These are phyloP conservation scores for Syrista parreyssii DNA, from an alignment of 2,888 invertebrate species.

Conservation along the genomic window DNA sequence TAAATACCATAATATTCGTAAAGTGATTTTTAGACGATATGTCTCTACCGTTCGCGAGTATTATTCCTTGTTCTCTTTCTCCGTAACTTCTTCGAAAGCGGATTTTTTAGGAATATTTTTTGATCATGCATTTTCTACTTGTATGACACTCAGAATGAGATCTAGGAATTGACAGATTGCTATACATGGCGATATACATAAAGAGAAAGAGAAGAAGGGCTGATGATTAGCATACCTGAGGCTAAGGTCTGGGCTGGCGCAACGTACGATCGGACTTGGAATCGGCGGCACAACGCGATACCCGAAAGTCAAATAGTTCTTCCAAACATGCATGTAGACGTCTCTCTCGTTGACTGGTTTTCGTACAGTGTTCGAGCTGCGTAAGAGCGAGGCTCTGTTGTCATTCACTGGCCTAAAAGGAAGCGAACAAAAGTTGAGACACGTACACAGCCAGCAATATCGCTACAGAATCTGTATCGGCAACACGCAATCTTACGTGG, in stretches of 20 bases:
- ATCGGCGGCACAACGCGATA: constrained; percentile 96
- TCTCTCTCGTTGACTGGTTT: constrained; percentile 95
- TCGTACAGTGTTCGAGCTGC: constrained; percentile 87
- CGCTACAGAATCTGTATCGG: too few species aligned
- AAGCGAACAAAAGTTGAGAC: constrained; percentile 7
- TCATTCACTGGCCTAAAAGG: constrained; percentile 90
- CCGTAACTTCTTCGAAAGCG: too few species aligned
- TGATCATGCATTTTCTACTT: too few species aligned
- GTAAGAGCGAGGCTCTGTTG: constrained; percentile 92
- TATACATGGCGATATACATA: too few species aligned
- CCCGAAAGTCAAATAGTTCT: constrained; percentile 96
- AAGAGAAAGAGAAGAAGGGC: too few species aligned
- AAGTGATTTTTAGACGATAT: too few species aligned
- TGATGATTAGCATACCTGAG: constrained; percentile 74
- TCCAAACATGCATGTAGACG: constrained; percentile 96
- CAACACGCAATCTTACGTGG: constrained; percentile 75
- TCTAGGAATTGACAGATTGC: too few species aligned
- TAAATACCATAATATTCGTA: constrained; percentile 27
- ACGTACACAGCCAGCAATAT: too few species aligned
- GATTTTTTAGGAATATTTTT: too few species aligned
- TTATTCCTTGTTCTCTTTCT: too few species aligned
- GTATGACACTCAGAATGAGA: too few species aligned
- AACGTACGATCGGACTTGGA: constrained; percentile 86
- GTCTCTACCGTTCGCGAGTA: too few species aligned
- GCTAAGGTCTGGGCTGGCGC: constrained; percentile 93